Conservation (phyloP, 1,140 invertebrate species). For the Aphis gossypii region DNA sequence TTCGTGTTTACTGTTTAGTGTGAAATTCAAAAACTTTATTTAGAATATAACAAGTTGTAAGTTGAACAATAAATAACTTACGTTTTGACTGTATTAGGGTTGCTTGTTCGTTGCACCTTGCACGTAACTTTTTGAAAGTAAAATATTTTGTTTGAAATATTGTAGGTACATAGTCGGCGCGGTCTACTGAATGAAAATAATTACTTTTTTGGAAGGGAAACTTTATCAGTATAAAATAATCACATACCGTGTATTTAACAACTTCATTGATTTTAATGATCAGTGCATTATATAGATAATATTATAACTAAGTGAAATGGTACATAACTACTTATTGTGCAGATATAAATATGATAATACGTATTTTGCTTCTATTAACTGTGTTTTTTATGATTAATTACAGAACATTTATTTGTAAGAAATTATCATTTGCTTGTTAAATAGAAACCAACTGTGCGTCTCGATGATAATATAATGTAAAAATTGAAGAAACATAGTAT, state of each 20-base stretch:
- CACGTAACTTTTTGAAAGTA: slow-evolving; percentile 7
- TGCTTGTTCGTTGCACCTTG: neutral
- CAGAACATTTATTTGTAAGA: too few species aligned
- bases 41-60: neutral
- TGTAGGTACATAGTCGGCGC: neutral
- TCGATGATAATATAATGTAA: too few species aligned
- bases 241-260: neutral
- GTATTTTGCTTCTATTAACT: too few species aligned
- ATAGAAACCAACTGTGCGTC: too few species aligned
- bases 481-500: too few species aligned
- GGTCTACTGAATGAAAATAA: slow-evolving; percentile 9
- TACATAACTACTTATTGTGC: too few species aligned
- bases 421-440: too few species aligned
- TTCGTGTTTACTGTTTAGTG: neutral
- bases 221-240: neutral
- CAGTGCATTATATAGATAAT: neutral
- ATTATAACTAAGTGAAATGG: neutral
- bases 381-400: too few species aligned
- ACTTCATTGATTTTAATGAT: neutral
- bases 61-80: slow-evolving; percentile 26
- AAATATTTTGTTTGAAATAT: neutral
- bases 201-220: neutral
- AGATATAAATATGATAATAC: too few species aligned
- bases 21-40: slow-evolving; percentile 25
- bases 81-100: slow-evolving; percentile 13